Evolutionary conservation across 2,888 invertebrate species (phyloP).

Genomic region (Idaea dimidiata): DNA sequence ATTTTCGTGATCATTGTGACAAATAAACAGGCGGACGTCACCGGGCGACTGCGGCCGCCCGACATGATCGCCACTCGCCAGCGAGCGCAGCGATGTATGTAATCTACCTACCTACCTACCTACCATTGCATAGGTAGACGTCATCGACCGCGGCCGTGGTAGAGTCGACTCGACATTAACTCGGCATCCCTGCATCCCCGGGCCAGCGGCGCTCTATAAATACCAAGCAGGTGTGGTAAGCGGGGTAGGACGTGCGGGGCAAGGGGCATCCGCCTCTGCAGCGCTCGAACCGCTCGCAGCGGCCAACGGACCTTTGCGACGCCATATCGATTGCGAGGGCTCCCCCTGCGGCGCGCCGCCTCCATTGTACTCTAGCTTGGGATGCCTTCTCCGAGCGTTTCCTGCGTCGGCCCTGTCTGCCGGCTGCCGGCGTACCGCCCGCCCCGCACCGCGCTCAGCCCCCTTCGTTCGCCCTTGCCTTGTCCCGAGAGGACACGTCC

Average conservation of each 20-base stretch:
- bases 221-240: slow-evolving; percentile 77
- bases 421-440: slow-evolving; percentile 42
- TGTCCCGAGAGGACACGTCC: slow-evolving; percentile 56
- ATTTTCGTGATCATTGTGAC: slow-evolving; percentile 69
- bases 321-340: slow-evolving; percentile 81
- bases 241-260: slow-evolving; percentile 56
- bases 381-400: slow-evolving; percentile 77
- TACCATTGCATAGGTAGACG: slow-evolving; percentile 48
- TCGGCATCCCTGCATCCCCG: slow-evolving; percentile 76
- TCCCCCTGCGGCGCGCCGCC: slow-evolving; percentile 79
- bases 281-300: slow-evolving; percentile 76
- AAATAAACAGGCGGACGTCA: slow-evolving; percentile 63
- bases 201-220: slow-evolving; percentile 75
- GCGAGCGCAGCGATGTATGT: slow-evolving; percentile 42
- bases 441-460: slow-evolving; percentile 36
- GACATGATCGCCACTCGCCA: slow-evolving; percentile 24
- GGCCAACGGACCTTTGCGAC: slow-evolving; percentile 80
- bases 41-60: slow-evolving; percentile 44
- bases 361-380: slow-evolving; percentile 75
- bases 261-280: slow-evolving; percentile 75
- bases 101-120: slow-evolving; percentile 3
- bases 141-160: slow-evolving; percentile 60
- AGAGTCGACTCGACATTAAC: slow-evolving; percentile 39
- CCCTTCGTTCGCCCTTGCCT: slow-evolving; percentile 33
- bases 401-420: slow-evolving; percentile 67